Conservation (phyloP, 2,888 invertebrate genomes). For the Sarcophaga variegata region DNA sequence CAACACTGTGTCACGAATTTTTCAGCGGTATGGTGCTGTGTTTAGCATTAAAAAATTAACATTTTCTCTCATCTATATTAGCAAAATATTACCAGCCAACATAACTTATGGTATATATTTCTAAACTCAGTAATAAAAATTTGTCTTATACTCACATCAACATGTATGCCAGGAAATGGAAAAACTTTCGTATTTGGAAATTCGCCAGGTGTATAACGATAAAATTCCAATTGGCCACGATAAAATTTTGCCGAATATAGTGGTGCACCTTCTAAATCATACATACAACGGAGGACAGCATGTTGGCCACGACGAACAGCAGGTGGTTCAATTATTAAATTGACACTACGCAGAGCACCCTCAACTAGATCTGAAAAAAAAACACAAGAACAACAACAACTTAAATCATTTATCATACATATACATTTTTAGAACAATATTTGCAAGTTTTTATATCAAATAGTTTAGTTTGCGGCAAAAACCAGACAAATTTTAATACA, state of each 20-base stretch:
- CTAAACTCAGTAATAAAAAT: not conserved
- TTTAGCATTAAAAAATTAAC: too few relatives aligned
- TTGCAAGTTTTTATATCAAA: not conserved
- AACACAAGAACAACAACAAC: not conserved
- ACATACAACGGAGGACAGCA: conserved; percentile 88
- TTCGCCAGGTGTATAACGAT: conserved; percentile 90
- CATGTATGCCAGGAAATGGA: conserved; percentile 87
- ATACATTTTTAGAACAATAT: not conserved
- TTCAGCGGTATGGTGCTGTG: too few relatives aligned
- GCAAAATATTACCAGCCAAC: not conserved
- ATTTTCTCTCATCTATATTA: too few relatives aligned
- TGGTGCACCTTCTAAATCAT: conserved; percentile 89
- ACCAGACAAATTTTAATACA: not conserved
- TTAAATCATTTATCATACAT: not conserved
- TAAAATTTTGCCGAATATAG: conserved; percentile 95
- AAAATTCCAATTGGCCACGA: conserved; percentile 91
- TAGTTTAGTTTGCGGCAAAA: not conserved
- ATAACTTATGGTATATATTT: not conserved
- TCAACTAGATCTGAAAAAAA: conserved; percentile 82
- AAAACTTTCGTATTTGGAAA: conserved; percentile 89
- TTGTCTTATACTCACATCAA: conserved; percentile 88
- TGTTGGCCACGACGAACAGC: conserved; percentile 87
- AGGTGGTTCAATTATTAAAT: conserved; percentile 87
- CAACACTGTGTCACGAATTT: too few relatives aligned
- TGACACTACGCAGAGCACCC: conserved; percentile 87